Base-by-base conservation (phyloP, 1,140 invertebrate species). In the Scaptomyza montana region DNA sequence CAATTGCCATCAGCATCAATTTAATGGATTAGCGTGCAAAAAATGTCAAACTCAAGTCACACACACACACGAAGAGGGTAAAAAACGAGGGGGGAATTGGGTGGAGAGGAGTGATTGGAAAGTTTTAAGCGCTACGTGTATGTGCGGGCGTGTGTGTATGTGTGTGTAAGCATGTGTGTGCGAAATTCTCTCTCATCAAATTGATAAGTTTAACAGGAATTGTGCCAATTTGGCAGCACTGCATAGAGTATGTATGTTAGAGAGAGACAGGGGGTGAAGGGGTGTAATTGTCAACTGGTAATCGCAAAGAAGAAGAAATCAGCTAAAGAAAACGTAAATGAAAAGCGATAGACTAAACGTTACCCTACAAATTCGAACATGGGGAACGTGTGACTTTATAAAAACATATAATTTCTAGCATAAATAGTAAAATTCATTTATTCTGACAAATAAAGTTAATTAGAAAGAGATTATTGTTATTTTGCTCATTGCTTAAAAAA, bases 141-240 rank as follows among this genome's bases (percentile, higher is more conserved):
- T 56, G 25, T 16, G 57, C 60, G 63, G 51, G 57, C 13, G 72
- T 16, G 16, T 33, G 56, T 59, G 25, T 47, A 25, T 46, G 21
- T 10, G 55, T 1, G 33, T 55, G 36, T n/a, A n/a, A 21, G 36
- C 45, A 36, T 45, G 61, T 51, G 57, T 66, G 63, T 62, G 57
- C 21, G 72, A 63, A 66, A 66, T 53, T 70, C 43, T 76, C 47
- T 78, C 76, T 73, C 81, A 85, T 85, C 82, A 79, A 89, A 82
- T 87, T 87, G 82, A 87, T 89, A 87, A 82, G 84, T 79, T 89
- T 74, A 89, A 79, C 63, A 66, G 69, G 84, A 87, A 87, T 87
- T 86, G 82, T 87, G 82, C 78, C 82, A 87, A 87, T 87, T 87
- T 87, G 68, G 51, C 41, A 51, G 45, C 41, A 45, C 56, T 21